These are phyloP conservation scores for Lutjanus argentimaculatus DNA, from an alignment of 2,797 vertebrate species.

Conservation along the genomic window DNA sequence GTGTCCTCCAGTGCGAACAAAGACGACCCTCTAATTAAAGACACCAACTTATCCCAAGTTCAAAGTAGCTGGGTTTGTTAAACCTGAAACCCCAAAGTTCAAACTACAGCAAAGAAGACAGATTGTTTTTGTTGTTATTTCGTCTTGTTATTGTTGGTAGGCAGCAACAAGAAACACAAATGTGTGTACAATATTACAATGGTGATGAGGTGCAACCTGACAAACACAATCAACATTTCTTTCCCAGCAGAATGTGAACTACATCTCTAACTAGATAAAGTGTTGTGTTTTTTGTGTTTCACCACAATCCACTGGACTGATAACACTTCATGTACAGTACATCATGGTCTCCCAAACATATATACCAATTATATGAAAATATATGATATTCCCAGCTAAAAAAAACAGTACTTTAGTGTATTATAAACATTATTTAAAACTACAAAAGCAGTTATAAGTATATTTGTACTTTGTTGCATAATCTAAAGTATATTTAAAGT, in stretches of 20 bases:
- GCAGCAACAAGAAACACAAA: not conserved
- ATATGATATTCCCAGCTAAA: not conserved
- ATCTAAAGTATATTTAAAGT: too few relatives aligned
- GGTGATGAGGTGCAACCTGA: not conserved
- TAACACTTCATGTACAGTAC: not conserved
- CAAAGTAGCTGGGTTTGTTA: not conserved
- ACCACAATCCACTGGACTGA: not conserved
- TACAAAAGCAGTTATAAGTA: too few relatives aligned
- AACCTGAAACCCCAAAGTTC: not conserved
- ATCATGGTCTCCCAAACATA: not conserved
- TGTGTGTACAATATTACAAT: not conserved
- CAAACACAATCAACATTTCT: constrained; percentile 4
- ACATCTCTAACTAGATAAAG: not conserved
- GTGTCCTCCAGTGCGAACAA: not conserved
- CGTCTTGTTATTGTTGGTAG: constrained; percentile 1
- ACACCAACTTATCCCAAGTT: constrained; percentile 11
- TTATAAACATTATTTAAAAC: too few relatives aligned
- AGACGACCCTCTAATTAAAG: constrained; percentile 1
- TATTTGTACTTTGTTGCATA: too few relatives aligned
- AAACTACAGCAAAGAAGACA: constrained; percentile 1
- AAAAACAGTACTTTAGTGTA: too few relatives aligned
- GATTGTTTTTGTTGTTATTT: constrained; percentile 19
- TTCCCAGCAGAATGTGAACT: not conserved
- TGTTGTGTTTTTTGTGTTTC: not conserved
- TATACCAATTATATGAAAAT: not conserved